Evolutionary conservation across 1,140 invertebrate species (phyloP).

Genomic region (Hycleus phaleratus): DNA sequence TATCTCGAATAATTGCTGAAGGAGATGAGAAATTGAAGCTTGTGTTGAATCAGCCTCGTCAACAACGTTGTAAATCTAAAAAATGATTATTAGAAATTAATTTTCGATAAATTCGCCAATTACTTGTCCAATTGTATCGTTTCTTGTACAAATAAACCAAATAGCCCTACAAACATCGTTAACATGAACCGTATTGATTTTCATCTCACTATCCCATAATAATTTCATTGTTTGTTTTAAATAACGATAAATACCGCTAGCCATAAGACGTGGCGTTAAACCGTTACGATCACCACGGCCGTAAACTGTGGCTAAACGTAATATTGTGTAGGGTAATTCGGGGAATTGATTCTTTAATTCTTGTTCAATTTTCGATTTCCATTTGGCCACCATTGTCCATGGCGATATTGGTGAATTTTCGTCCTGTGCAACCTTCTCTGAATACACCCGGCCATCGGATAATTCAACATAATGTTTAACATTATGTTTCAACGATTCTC

Average conservation of each 20-base stretch:
- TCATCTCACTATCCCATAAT: conserved; percentile 75
- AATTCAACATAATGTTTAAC: conserved; percentile 73
- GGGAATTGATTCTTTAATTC: conserved; percentile 55
- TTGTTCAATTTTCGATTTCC: conserved; percentile 64
- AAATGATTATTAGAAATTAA: too few relatives aligned
- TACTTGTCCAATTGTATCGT: conserved; percentile 41
- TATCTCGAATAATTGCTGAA: conserved; percentile 78
- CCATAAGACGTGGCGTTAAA: conserved; percentile 72
- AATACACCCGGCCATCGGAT: conserved; percentile 73
- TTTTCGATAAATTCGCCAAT: too few relatives aligned
- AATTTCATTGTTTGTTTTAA: conserved; percentile 85
- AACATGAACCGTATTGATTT: conserved; percentile 84
- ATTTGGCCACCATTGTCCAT: conserved; percentile 75
- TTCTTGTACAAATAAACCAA: conserved; percentile 56
- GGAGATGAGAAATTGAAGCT: conserved; percentile 66
- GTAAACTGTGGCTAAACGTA: conserved; percentile 81
- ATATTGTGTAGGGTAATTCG: conserved; percentile 67
- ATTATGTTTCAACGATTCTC: conserved; percentile 59
- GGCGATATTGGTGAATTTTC: conserved; percentile 70
- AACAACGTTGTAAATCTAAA: conserved; percentile 70
- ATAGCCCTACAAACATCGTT: conserved; percentile 71
- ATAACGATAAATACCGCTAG: conserved; percentile 82
- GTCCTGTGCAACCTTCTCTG: conserved; percentile 68
- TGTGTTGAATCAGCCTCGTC: conserved; percentile 78
- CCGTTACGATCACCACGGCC: conserved; percentile 75